Evolutionary conservation across 2,888 invertebrate genomes (phyloP).

Genomic region (Gortyna flavago): DNA sequence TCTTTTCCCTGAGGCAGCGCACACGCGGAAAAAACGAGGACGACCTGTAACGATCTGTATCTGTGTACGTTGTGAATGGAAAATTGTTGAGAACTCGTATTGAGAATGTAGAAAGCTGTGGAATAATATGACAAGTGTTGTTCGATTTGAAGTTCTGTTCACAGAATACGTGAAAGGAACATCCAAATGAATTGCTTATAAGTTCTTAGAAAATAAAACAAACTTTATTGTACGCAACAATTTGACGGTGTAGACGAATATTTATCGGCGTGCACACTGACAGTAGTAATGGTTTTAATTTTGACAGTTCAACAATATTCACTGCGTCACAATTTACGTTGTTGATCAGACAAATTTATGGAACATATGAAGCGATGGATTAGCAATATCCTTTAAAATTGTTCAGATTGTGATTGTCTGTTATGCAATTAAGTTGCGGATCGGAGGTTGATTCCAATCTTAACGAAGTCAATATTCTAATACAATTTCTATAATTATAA

Average conservation of each 20-base stretch:
- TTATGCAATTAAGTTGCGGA: not conserved
- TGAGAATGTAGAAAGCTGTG: slow-evolving; percentile 17
- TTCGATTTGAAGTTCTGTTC: not conserved
- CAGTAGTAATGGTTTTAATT: too few species aligned
- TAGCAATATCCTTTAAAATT: not conserved
- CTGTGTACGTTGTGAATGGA: slow-evolving; percentile 3
- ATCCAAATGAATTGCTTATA: not conserved
- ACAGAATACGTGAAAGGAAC: not conserved
- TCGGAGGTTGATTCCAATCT: not conserved
- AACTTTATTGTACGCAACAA: not conserved
- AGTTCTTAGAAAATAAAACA: not conserved
- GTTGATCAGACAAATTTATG: not conserved
- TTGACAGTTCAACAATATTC: too few species aligned
- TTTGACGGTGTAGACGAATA: not conserved
- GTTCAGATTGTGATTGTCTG: not conserved
- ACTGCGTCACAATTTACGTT: not conserved
- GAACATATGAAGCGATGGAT: not conserved
- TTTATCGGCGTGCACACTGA: not conserved
- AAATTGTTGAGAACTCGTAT: slow-evolving; percentile 7
- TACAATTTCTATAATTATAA: not conserved
- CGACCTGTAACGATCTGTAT: too few species aligned
- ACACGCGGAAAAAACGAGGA: slow-evolving; percentile 33
- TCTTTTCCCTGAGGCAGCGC: not conserved
- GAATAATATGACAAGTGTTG: slow-evolving; percentile 9
- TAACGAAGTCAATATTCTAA: not conserved